These are phyloP conservation scores for Karalla daura DNA, from an alignment of 2,797 vertebrate genomes.

Conservation along the genomic window DNA sequence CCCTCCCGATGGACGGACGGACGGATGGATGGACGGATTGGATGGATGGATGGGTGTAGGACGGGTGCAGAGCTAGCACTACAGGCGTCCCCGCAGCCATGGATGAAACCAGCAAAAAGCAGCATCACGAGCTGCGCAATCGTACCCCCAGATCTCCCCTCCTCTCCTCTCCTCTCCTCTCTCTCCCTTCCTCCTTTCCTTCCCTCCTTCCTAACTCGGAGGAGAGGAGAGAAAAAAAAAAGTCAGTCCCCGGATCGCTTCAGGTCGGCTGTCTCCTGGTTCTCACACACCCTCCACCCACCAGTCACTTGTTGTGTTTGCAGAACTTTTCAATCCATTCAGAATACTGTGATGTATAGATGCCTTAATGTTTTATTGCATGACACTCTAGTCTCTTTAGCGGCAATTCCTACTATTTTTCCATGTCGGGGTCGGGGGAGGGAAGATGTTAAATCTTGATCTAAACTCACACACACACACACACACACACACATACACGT, in stretches of 20 bases:
- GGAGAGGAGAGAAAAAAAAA: conserved; percentile 65
- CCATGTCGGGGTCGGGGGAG: conserved; percentile 64
- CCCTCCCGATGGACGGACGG: too few species aligned
- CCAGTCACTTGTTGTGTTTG: conserved; percentile 96
- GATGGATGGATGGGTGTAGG: conserved; percentile 58
- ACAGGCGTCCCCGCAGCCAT: conserved; percentile 74
- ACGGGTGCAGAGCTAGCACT: conserved; percentile 62
- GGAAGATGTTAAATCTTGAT: conserved; percentile 65
- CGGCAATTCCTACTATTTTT: conserved; percentile 78
- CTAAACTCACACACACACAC: conserved; percentile 36
- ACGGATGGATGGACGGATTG: too few species aligned
- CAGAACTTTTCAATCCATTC: conserved; percentile 91
- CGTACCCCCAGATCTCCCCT: neutral
- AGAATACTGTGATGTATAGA: conserved; percentile 99
- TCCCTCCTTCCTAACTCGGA: conserved; percentile 60
- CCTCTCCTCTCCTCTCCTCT: neutral
- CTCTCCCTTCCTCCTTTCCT: neutral
- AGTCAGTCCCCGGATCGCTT: too few species aligned
- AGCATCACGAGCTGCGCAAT: conserved; percentile 84
- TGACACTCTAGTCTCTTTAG: conserved; percentile 92
- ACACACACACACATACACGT: conserved; percentile 15
- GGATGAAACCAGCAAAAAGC: conserved; percentile 92
- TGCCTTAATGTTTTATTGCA: conserved; percentile 99
- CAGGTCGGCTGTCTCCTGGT: conserved; percentile 79
- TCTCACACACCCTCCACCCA: conserved; percentile 83